A percentile compares a stretch with the other conserved stretches of the same genome.
These are phyloP conservation scores for Lypha dubia DNA, from an alignment of 2,888 invertebrate genomes.

Conservation along the genomic window DNA sequence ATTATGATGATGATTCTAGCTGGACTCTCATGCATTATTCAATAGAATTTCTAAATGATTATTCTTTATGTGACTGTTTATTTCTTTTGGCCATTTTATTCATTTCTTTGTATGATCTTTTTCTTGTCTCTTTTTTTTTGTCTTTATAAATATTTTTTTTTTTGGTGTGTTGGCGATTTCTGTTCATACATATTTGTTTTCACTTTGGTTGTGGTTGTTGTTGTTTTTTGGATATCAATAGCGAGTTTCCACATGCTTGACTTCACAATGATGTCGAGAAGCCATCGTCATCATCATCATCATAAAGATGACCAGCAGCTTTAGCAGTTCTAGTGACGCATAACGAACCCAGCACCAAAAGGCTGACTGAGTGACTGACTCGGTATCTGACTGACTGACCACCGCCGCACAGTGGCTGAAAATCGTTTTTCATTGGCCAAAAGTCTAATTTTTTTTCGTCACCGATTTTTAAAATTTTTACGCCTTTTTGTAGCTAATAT, in stretches of 20 bases:
- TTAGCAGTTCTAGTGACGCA: conserved; percentile 68
- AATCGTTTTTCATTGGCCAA: too few relatives aligned
- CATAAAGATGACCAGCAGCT: conserved; percentile 71
- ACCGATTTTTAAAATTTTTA: too few relatives aligned
- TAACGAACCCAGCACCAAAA: conserved; percentile 51
- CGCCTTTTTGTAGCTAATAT: too few relatives aligned
- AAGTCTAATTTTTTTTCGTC: too few relatives aligned
- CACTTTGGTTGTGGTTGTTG: conserved; percentile 59
- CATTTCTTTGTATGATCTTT: conserved; percentile 75
- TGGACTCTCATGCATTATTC: conserved; percentile 82
- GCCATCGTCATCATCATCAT: conserved; percentile 62
- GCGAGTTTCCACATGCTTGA: conserved; percentile 80
- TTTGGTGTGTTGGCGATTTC: conserved; percentile 65
- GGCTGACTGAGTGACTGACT: conserved; percentile 20
- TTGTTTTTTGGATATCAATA: conserved; percentile 60
- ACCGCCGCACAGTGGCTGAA: too few relatives aligned
- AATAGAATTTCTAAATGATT: conserved; percentile 83
- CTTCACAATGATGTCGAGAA: conserved; percentile 76
- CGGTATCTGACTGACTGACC: neutral
- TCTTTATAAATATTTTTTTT: conserved; percentile 36
- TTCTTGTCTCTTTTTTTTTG: conserved; percentile 5
- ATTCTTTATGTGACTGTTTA: conserved; percentile 84
- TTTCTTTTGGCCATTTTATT: conserved; percentile 83
- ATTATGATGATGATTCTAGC: conserved; percentile 68
- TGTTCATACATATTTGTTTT: conserved; percentile 64